Evolutionary conservation across 2,888 invertebrate genomes (phyloP).

Genomic region (Dicyrtomina minuta): DNA sequence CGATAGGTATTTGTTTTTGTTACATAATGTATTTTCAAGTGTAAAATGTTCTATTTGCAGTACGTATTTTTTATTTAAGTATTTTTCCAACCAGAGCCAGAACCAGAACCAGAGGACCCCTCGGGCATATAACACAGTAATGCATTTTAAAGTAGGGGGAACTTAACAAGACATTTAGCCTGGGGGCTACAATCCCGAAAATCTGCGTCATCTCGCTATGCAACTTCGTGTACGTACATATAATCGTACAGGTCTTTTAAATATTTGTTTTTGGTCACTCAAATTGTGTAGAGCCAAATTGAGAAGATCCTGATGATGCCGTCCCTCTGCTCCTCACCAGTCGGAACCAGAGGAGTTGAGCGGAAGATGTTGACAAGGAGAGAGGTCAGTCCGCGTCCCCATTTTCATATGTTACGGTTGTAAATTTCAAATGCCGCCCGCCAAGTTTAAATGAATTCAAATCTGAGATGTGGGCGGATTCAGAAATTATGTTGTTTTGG

Average conservation of each 20-base stretch:
- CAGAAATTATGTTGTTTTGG: neutral
- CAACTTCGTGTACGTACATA: too few relatives aligned
- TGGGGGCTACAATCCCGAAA: too few relatives aligned
- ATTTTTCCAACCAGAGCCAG: too few relatives aligned
- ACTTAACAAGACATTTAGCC: too few relatives aligned
- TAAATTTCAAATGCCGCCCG: neutral
- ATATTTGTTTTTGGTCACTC: neutral
- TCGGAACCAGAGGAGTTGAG: slow-evolving; percentile 52
- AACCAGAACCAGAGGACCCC: too few relatives aligned
- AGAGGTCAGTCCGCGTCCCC: slow-evolving; percentile 58
- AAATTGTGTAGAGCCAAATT: slow-evolving; percentile 72
- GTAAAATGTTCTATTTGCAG: too few relatives aligned
- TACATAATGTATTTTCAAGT: too few relatives aligned
- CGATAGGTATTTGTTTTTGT: too few relatives aligned
- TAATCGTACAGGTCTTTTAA: neutral
- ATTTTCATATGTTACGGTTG: neutral
- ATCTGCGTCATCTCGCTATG: too few relatives aligned
- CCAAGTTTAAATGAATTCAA: slow-evolving; percentile 7
- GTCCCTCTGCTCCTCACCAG: slow-evolving; percentile 59
- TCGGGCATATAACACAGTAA: too few relatives aligned
- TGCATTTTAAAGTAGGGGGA: too few relatives aligned
- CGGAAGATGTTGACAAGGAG: slow-evolving; percentile 60
- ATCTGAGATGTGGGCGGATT: neutral
- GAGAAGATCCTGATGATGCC: slow-evolving; percentile 85
- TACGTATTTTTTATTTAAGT: too few relatives aligned